Evolutionary conservation across 2,888 invertebrate genomes (phyloP).

Genomic region (Siphlonurus alternatus): DNA sequence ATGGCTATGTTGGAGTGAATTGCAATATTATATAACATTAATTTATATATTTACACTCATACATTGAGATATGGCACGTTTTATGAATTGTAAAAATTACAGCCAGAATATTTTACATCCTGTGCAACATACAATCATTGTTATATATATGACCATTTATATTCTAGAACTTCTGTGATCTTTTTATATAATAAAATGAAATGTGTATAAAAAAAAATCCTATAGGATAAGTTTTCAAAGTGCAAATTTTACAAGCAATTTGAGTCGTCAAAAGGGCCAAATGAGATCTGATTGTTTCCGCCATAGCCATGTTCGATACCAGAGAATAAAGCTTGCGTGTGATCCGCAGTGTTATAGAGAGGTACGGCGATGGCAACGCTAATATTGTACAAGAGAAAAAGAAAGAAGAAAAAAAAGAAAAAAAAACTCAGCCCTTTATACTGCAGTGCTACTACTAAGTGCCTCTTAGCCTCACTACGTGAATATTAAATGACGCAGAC

Average conservation of each 20-base stretch:
- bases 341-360: neutral
- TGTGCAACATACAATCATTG: no score
- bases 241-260: slow-evolving; percentile 2
- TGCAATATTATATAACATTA: neutral
- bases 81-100: no score
- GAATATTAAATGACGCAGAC: neutral
- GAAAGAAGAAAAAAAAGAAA: neutral
- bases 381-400: neutral
- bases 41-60: neutral
- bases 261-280: neutral
- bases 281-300: neutral
- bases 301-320: no score
- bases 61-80: neutral
- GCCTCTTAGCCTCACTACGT: neutral
- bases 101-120: no score
- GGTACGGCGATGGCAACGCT: neutral
- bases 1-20: neutral
- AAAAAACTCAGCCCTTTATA: neutral
- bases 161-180: neutral
- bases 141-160: no score
- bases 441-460: neutral
- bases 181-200: no score
- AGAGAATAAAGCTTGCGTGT: neutral
- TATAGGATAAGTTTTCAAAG: neutral
- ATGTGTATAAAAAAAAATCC: no score